A percentile compares a stretch with the other conserved stretches of the same genome.
Conservation (phyloP, 2,113 vertebrate genomes). For the Epinephelus fuscoguttatus region DNA sequence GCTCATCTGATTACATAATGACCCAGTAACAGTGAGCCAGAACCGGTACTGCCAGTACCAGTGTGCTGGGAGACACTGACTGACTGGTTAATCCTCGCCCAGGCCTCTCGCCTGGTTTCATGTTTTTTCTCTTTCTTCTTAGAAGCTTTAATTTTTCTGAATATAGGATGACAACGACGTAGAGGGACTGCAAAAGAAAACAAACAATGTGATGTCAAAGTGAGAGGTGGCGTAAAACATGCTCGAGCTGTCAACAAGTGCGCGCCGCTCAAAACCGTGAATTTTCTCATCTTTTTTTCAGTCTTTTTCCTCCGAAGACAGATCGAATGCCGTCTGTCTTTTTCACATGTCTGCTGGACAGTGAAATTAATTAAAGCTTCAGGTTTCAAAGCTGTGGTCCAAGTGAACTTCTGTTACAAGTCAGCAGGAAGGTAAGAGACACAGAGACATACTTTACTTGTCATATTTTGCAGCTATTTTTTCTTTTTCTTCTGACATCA, state of each 20-base stretch:
- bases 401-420: constrained; percentile 31
- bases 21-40: constrained; percentile 71
- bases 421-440: constrained; percentile 65
- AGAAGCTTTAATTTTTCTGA: not conserved
- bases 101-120: constrained; percentile 9
- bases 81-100: constrained; percentile 33
- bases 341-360: constrained; percentile 46
- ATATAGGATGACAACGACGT: constrained; percentile 27
- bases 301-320: not conserved
- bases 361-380: constrained; percentile 14
- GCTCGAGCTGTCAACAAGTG: constrained; percentile 55
- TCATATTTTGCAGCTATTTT: not conserved
- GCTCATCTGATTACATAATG: constrained; percentile 79
- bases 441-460: not conserved
- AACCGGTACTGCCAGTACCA: constrained; percentile 79
- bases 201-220: constrained; percentile 47
- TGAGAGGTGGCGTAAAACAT: constrained; percentile 29
- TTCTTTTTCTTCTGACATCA: not conserved
- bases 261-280: constrained; percentile 35
- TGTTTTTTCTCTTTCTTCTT: not conserved
- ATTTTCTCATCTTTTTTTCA: constrained; percentile 1
- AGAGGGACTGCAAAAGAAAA: constrained; percentile 11
- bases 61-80: constrained; percentile 56
- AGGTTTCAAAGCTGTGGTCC: constrained; percentile 37
- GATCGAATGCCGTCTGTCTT: not conserved